Base-by-base conservation (phyloP, 2,113 vertebrate genomes). In the Rissa tridactyla region DNA sequence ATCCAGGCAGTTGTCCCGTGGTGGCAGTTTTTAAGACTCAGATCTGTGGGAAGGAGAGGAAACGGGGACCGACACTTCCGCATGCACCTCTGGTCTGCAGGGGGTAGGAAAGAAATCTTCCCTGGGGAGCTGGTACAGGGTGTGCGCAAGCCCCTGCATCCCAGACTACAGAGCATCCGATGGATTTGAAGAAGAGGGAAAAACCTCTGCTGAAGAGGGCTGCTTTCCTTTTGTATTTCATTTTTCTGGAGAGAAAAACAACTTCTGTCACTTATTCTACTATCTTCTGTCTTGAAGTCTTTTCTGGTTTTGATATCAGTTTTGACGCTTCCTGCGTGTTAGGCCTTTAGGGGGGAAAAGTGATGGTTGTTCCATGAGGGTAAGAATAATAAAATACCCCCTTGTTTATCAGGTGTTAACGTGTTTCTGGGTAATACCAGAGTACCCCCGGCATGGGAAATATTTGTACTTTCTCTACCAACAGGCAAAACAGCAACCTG, bases 141-240 rank as follows among this genome's bases (percentile, higher is more conserved):
- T 42, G 32, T 62, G 6, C 49, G 30, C 29, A 52, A 21, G 0
- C 5, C 13, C 4, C 13, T 19, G 38, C 2, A 17, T 13, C 25
- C 15, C 15, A 49, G 68, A 11, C 5, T 22, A 3, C 12, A 55
- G 25, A 60, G 27, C 1, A 1, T 10, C 12, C 25, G 32, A 2
- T 11, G n/a, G 64, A 26, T 80, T 85, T 75, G 55, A 71, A 20
- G 11, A 26, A 61, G 52, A 25, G 29, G 20, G 62, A 40, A 10
- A 3, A 61, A 9, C 4, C 15, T 55, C 10, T 65, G 26, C 11
- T 66, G 51, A 71, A 36, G 9, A 66, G 18, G 13, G 7, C 26
- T 0, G 1, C 13, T 88, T 82, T 85, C 15, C 7, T 65, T 70
- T 68, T 36, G 22, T 38, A 4, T n/a, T 75, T 52, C 1, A 6